Conservation (phyloP, 30 jellyfish, hydroid and myxozoan species). For the Hydra vulgaris region DNA sequence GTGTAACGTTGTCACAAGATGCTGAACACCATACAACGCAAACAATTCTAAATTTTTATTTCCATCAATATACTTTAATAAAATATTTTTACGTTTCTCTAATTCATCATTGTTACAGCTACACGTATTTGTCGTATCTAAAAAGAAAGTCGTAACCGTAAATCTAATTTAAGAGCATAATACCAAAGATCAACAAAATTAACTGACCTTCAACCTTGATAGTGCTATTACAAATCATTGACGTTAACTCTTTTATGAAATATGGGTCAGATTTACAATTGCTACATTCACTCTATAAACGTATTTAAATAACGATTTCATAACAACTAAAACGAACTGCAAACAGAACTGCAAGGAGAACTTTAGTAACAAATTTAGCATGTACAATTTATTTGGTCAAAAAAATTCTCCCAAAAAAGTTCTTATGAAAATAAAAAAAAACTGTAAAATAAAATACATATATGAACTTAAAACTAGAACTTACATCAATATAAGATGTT, state of each 20-base stretch:
- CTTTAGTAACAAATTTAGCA: background rate
- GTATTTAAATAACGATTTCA: background rate
- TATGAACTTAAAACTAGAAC: background rate
- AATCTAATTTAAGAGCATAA: too few species aligned
- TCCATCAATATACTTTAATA: constrained; percentile 30
- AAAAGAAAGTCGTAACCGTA: background rate
- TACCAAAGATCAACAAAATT: background rate
- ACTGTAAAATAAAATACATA: background rate
- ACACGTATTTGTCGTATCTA: constrained; percentile 7
- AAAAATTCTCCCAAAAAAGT: background rate
- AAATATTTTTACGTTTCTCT: constrained; percentile 11
- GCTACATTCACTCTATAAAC: background rate
- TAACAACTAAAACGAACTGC: background rate
- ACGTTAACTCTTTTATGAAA: background rate
- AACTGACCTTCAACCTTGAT: background rate
- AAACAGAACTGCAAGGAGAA: too few species aligned
- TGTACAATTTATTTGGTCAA: too few species aligned
- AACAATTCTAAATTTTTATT: constrained; percentile 30
- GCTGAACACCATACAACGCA: constrained; percentile 47
- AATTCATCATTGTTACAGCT: constrained; percentile 20
- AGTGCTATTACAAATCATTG: background rate
- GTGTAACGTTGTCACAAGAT: constrained; percentile 29
- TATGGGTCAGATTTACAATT: background rate
- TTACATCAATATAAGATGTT: constrained; percentile 11
- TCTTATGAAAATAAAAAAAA: too few species aligned